A percentile compares a stretch with the other conserved stretches of the same genome.
Evolutionary conservation across 2,888 invertebrate species (phyloP).

Genomic region (Pherbina coryleti): DNA sequence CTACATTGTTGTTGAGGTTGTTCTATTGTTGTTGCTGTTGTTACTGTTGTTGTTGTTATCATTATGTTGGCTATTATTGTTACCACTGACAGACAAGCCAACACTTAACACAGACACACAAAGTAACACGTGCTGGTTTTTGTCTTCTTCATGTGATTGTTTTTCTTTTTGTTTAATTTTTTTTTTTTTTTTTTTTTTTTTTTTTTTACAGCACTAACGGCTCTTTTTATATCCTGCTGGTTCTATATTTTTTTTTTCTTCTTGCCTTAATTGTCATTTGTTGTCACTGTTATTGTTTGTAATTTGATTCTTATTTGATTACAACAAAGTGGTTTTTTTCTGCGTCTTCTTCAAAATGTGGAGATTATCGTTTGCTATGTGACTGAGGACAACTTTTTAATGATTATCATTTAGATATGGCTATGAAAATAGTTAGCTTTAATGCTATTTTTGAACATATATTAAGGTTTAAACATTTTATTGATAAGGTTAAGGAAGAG

Average conservation of each 20-base stretch:
- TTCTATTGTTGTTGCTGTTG: conserved; percentile 27
- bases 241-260: background rate
- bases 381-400: background rate
- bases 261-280: conserved; percentile 9
- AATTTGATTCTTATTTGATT: conserved; percentile 32
- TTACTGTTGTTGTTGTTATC: conserved; percentile 4
- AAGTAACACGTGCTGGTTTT: background rate
- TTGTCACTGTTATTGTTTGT: background rate
- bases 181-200: background rate
- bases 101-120: background rate
- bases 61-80: conserved; percentile 21
- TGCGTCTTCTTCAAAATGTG: background rate
- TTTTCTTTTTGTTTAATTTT: background rate
- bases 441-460: background rate
- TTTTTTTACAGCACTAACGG: conserved; percentile 11
- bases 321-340: background rate
- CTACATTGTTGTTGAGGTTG: conserved; percentile 42
- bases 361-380: background rate
- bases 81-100: background rate
- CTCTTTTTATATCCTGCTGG: background rate
- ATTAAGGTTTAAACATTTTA: background rate
- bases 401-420: background rate
- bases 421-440: background rate
- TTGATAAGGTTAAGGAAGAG: background rate
- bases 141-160: background rate